Percentiles rank a stretch among this genome's conserved stretches.
These are phyloP conservation scores for Drosophila helvetica DNA, from an alignment of 2,888 invertebrate species.

Conservation along the genomic window DNA sequence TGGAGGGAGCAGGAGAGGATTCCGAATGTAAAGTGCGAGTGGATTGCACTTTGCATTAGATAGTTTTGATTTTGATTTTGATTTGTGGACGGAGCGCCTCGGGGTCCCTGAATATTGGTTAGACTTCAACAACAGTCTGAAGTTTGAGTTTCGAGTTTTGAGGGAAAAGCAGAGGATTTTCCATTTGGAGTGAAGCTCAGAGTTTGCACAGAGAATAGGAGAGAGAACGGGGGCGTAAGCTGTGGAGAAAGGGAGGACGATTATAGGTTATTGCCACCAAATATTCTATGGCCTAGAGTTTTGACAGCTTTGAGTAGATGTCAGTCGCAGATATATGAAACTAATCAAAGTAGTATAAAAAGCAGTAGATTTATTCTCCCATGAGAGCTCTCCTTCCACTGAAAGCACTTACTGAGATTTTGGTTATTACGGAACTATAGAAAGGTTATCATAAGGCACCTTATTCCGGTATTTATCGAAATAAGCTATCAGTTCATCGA, in stretches of 20 bases:
- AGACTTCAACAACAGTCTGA: neutral
- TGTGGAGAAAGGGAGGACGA: too few species aligned
- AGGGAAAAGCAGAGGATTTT: neutral
- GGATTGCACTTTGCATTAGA: neutral
- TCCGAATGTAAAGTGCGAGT: neutral
- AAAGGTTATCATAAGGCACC: too few species aligned
- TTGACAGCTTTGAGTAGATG: neutral
- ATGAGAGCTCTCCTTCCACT: too few species aligned
- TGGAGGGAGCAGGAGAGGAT: too few species aligned
- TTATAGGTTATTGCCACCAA: neutral
- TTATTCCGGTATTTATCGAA: too few species aligned
- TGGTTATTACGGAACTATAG: too few species aligned
- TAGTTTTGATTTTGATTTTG: neutral
- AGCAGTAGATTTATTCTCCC: too few species aligned
- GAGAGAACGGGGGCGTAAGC: too few species aligned
- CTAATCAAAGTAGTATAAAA: neutral
- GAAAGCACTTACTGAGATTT: too few species aligned
- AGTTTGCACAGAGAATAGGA: neutral
- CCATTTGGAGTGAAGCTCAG: neutral
- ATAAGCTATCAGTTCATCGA: too few species aligned
- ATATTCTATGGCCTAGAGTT: neutral
- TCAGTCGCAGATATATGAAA: neutral
- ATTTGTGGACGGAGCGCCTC: neutral
- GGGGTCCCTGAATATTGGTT: neutral
- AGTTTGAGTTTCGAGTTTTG: neutral